A percentile compares a stretch with the other conserved stretches of the same genome.
These are phyloP conservation scores for Geotrupes spiniger DNA, from an alignment of 2,888 invertebrate species.

Conservation along the genomic window DNA sequence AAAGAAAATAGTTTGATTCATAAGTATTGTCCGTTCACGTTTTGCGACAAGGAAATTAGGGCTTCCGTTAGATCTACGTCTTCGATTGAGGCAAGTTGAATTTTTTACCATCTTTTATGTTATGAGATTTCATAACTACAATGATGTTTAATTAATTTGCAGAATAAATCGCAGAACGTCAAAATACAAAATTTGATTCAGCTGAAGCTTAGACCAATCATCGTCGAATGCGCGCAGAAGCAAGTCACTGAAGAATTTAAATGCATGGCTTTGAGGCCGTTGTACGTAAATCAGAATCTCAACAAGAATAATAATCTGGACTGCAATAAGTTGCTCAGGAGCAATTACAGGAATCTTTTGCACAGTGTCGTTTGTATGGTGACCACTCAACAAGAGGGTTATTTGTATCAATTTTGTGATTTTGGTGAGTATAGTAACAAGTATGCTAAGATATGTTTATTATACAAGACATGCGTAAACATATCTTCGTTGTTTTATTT, in stretches of 20 bases:
- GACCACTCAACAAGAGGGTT: conserved; percentile 67
- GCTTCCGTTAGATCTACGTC: conserved; percentile 47
- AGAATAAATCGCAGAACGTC: conserved; percentile 35
- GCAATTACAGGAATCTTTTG: conserved; percentile 56
- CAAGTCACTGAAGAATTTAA: conserved; percentile 54
- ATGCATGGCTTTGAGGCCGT: conserved; percentile 53
- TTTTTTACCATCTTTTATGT: too few relatives aligned
- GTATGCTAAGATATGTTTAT: background rate
- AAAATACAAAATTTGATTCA: conserved; percentile 51
- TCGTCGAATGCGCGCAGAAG: conserved; percentile 46
- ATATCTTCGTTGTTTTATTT: too few relatives aligned
- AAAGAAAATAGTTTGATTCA: conserved; percentile 48
- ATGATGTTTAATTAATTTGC: background rate
- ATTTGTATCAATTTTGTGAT: conserved; percentile 66
- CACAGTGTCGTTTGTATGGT: conserved; percentile 63
- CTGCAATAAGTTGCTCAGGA: conserved; percentile 49
- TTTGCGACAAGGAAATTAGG: conserved; percentile 49
- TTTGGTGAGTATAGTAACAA: conserved; percentile 37
- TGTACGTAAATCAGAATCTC: conserved; percentile 44
- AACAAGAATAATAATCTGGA: conserved; percentile 28
- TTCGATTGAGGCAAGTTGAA: conserved; percentile 41
- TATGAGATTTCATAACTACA: background rate
- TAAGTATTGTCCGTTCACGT: conserved; percentile 49
- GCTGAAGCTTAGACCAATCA: conserved; percentile 49
- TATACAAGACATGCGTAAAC: conserved; percentile 5